Base-by-base conservation (phyloP, 2,797 vertebrate genomes). In the Tapera naevia region DNA sequence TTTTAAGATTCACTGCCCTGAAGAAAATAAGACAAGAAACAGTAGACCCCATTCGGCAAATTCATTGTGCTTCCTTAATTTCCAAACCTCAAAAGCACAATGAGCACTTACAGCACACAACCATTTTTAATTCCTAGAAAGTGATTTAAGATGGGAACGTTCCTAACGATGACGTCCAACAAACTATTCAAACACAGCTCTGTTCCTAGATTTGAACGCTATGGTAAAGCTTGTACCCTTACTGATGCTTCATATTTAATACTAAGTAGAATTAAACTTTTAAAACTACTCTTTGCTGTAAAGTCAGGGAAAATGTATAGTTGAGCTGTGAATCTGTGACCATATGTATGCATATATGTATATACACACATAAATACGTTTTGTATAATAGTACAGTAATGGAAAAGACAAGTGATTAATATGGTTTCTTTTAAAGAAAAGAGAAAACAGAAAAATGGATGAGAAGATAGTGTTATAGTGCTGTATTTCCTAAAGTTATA, bases 71-170 rank as follows among this genome's bases (percentile, higher is more conserved):
- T 87, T 76, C 56, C 53, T 80, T 92, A 89, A 92, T 89, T 93
- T 96, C 71, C 35, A 86, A 66, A 84, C 67, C 75, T 93, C 86
- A 85, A 82, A 91, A 91, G 74, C 65, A 76, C 90, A 86, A 50
- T 39, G 53, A 51, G 56, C 80, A 84, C 64, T 95, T 84, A 90
- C 21, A 86, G 25, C 27, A 64, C 73, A 73, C 25, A 71, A 82
- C 60, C 21, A 82, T 91, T 95, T 95, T 95, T 91, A 94, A 95
- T 93, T 94, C 94, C 91, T 93, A 87, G 88, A 95, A 96, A 87
- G 88, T 94, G 60, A 93, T 90, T 94, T 95, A 88, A 91, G 46
- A 70, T 61, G 56, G 17, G 60, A 84, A 85, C 25, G 19, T 60
- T 93, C 58, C 43, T 89, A 88, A 94, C 1, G 3, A 51, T 39